Conservation (phyloP, 1,140 invertebrate species). For the Drosophila fuyamai region DNA sequence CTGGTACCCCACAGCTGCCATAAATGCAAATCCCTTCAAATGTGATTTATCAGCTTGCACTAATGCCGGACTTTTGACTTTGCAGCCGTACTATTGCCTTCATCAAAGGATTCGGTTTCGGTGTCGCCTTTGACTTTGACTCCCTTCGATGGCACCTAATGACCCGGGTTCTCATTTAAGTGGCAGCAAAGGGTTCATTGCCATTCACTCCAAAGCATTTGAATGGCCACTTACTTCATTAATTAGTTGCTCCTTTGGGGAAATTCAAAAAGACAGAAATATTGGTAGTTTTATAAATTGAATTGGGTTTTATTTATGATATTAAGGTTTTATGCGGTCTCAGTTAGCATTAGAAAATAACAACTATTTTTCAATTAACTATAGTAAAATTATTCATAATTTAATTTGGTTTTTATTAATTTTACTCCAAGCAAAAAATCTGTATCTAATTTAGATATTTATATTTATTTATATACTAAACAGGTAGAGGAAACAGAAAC, state of each 20-base stretch:
- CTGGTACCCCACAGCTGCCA: constrained; percentile 14
- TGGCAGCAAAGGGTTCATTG: constrained; percentile 5
- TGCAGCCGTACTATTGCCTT: background rate
- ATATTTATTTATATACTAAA: no score
- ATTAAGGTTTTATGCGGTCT: no score
- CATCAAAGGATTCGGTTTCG: background rate
- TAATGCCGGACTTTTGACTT: constrained; percentile 36
- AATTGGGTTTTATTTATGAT: no score
- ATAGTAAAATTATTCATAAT: no score
- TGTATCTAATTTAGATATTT: no score
- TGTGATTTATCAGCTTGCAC: constrained; percentile 62
- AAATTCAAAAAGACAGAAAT: no score
- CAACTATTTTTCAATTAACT: no score
- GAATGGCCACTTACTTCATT: constrained; percentile 5
- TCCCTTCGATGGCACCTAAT: constrained; percentile 12
- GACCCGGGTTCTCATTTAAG: constrained; percentile 4
- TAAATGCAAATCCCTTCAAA: constrained; percentile 52
- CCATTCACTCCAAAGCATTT: constrained; percentile 6
- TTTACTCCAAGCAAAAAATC: no score
- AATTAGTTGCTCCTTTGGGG: background rate
- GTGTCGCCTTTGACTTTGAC: background rate
- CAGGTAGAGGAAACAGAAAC: no score
- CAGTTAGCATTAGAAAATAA: no score
- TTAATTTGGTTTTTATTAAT: no score
- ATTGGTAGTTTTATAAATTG: background rate